Percentiles rank a stretch among this genome's conserved stretches.
These are phyloP conservation scores for Phalera bucephala DNA, from an alignment of 2,888 invertebrate species.

Conservation along the genomic window DNA sequence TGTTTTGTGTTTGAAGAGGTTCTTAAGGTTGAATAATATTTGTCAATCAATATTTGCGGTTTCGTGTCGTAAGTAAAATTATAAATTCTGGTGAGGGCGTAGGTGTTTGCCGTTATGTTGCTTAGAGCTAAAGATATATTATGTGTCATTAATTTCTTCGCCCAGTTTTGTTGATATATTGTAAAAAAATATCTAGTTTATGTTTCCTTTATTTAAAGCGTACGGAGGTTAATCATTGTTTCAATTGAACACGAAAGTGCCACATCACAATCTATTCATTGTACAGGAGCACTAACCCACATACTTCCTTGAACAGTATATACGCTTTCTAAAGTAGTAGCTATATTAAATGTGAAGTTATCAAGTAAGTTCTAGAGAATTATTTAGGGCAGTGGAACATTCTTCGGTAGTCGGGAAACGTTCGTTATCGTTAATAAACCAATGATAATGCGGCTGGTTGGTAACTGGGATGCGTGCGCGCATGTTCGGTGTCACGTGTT, in stretches of 20 bases:
- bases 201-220: too few relatives aligned
- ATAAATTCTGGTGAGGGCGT: neutral
- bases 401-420: conserved; percentile 23
- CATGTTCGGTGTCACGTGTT: conserved; percentile 20
- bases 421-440: conserved; percentile 39
- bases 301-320: too few relatives aligned
- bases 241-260: too few relatives aligned
- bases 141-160: too few relatives aligned
- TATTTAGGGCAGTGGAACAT: conserved; percentile 26
- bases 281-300: too few relatives aligned
- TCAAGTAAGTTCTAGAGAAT: conserved; percentile 20
- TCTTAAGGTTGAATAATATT: neutral
- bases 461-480: conserved; percentile 30
- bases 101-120: neutral
- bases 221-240: too few relatives aligned
- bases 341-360: too few relatives aligned
- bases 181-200: too few relatives aligned
- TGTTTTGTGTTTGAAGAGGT: neutral
- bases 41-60: neutral
- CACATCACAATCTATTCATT: too few relatives aligned
- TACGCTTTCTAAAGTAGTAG: too few relatives aligned
- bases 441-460: conserved; percentile 41
- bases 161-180: too few relatives aligned
- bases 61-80: neutral
- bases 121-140: too few relatives aligned